These are phyloP conservation scores for Pemphigus obesinymphae DNA, from an alignment of 1,140 invertebrate species.

Conservation along the genomic window DNA sequence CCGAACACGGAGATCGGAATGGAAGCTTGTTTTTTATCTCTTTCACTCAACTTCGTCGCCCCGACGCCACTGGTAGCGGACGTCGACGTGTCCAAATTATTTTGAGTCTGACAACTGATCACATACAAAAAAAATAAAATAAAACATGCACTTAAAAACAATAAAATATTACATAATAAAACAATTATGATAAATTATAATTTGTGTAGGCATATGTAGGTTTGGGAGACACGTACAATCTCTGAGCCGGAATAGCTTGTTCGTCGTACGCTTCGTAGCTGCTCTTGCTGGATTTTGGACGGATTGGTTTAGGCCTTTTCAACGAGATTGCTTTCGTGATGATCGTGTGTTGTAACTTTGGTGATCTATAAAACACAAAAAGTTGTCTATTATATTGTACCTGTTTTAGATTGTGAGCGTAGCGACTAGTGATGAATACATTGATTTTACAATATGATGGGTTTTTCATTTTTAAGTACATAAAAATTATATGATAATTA, in stretches of 20 bases:
- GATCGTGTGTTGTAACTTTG: slow-evolving; percentile 4
- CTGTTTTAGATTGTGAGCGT: no score
- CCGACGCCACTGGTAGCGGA: neutral
- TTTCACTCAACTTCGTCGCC: slow-evolving; percentile 64
- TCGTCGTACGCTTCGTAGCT: slow-evolving; percentile 84
- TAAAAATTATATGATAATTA: no score
- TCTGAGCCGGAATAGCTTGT: slow-evolving; percentile 70
- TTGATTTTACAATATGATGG: no score
- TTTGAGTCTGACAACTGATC: slow-evolving; percentile 23
- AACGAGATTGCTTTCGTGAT: slow-evolving; percentile 16
- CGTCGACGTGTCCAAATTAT: neutral
- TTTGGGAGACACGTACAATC: slow-evolving; percentile 78
- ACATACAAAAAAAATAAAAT: neutral
- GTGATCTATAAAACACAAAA: neutral
- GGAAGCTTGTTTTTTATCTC: slow-evolving; percentile 84
- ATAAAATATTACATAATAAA: no score
- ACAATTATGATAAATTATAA: no score
- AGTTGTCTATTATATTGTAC: neutral
- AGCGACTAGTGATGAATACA: no score
- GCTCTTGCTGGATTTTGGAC: slow-evolving; percentile 54
- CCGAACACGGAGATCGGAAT: slow-evolving; percentile 87
- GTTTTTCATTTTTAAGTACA: no score
- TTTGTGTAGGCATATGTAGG: no score
- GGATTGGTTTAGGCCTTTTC: slow-evolving; percentile 33
- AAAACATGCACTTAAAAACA: neutral